Base-by-base conservation (phyloP, 1,140 invertebrate species). In the Bombus consobrinus region DNA sequence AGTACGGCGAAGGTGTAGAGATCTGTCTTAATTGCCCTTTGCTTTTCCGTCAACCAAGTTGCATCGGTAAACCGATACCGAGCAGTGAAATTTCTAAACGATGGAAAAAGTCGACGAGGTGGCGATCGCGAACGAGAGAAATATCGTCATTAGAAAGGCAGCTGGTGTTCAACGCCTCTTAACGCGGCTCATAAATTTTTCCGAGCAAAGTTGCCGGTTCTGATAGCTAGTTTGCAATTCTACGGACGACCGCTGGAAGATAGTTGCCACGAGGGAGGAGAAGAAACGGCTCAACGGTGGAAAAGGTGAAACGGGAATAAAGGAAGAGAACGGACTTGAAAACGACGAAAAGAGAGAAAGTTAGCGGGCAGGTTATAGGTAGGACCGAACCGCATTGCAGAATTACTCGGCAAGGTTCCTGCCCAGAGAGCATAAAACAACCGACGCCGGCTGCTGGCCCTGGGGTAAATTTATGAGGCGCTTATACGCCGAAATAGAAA, bases 311-410 rank as follows among this genome's bases (percentile, higher is more conserved):
- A 74, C 62, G 25, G 82, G 72, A 75, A 15, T 22, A 6, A 18
- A 22, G 39, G 43, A 28, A 3, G 28, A 22, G 37, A 53, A 57
- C 53, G 68, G 62, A 37, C 47, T 37, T 9, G 68, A 72, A 73
- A 72, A 73, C 34, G 77, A 34, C 32, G 84, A 81, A 87, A 87
- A 84, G 83, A 73, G 78, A 74, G 83, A 74, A 85, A 74, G 53
- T 80, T 79, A 18, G 41, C 6, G 73, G 64, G n/a, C 4, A 28
- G 22, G n/a, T 83, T 91, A 88, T 88, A 90, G 88, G 90, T 86
- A 86, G 76, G 90, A 10, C 92, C 92, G 91, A 93, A 95, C 94
- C 93, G 94, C 94, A 94, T 94, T 94, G 94, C 93, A 95, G 93
- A 94, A 95, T 94, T 94, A 94, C 93, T 93, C 93, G 80, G 92